Evolutionary conservation across 2,113 vertebrate species (phyloP), one percentile per base, ranked within the genome.

Genomic region (Speoplatyrhinus poulsoni): DNA sequence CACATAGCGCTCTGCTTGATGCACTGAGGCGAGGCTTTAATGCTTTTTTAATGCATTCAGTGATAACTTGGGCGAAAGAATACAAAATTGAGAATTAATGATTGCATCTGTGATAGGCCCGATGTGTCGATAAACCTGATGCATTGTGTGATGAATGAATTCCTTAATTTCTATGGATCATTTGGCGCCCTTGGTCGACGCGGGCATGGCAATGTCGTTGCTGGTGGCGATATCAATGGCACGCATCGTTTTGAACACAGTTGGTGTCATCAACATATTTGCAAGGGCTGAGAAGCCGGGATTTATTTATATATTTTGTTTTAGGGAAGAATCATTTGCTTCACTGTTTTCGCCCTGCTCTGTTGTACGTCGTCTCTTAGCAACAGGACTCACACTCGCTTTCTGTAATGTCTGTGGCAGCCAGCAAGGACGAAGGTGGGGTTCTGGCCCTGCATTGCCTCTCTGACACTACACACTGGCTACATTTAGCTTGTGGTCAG

Each of bases 361-460:
- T 67, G 60, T 87, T 74, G 46, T 81, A 72, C 77, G 79, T 70
- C 4, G 92, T 93, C 87, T 91, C 92, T 89, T 92, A 93, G 92
- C 92, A 93, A 93, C 92, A 89, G 79, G 77, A 83, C 84, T 82
- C 75, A 13, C 79, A 77, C 58, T 2, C 68, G 66, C 69, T 56
- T 68, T 59, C 65, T 84, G 65, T 58, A 62, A 65, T 79, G 76
- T 81, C 54, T 65, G 80, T 75, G 69, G 81, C 75, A 73, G 66
- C 75, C 73, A 77, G 67, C 65, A 69, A 88, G 67, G 72, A 67
- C 60, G 59, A 85, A 72, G 81, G 81, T 74, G 64, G 50, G 69
- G 80, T 76, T 73, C 84, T 82, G 54, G 72, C 64, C 82, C 75
- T 70, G 80, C 85, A 79, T 84, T 71, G 70, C 83, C 80, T 84